Conservation (phyloP, 2,888 invertebrate species). For the Ennomos quercinarius region DNA sequence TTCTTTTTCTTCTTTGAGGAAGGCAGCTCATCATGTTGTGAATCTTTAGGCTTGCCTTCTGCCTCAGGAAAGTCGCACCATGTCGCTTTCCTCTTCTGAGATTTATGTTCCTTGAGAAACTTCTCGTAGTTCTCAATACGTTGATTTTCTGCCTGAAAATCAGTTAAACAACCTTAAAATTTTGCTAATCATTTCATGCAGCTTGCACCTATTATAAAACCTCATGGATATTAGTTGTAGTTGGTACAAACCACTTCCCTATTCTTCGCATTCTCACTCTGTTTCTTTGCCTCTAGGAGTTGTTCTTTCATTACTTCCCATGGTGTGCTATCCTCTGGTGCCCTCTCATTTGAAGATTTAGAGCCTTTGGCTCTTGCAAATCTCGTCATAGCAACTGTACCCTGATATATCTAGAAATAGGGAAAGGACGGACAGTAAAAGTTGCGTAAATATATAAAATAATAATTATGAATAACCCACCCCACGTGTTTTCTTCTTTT, state of each 20-base stretch:
- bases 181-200: background rate
- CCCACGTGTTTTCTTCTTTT: no score
- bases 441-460: no score
- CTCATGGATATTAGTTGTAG: background rate
- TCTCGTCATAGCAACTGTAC: constrained; percentile 86
- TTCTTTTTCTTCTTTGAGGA: constrained; percentile 48
- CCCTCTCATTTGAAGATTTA: constrained; percentile 89
- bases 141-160: constrained; percentile 76
- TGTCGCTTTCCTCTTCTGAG: constrained; percentile 72
- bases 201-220: background rate
- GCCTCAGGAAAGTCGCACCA: constrained; percentile 85
- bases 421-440: no score
- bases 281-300: constrained; percentile 79
- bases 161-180: constrained; percentile 6
- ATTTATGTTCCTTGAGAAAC: constrained; percentile 79
- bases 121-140: constrained; percentile 80
- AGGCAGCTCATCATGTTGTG: constrained; percentile 20
- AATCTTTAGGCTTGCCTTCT: constrained; percentile 32
- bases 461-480: no score
- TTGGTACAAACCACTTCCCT: constrained; percentile 62
- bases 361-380: constrained; percentile 91
- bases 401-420: background rate
- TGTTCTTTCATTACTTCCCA: constrained; percentile 90
- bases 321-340: constrained; percentile 89
- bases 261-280: constrained; percentile 70